Conservation (phyloP, 2,888 invertebrate species). For the Mystacides longicornis region DNA sequence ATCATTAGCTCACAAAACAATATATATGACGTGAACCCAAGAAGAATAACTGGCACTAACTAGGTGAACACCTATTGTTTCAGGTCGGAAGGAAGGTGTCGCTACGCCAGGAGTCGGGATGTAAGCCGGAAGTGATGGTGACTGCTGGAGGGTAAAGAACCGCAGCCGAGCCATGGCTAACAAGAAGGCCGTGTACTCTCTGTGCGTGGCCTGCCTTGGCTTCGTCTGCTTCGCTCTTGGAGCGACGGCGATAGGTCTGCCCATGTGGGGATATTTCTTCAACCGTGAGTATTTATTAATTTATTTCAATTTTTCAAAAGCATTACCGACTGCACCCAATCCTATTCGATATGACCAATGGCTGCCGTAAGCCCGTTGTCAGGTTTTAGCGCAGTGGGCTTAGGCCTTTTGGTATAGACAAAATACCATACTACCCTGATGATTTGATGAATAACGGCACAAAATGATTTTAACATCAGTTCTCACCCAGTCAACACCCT, state of each 20-base stretch:
- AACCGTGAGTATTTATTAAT: slow-evolving; percentile 51
- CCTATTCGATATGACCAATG: too few relatives aligned
- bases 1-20: too few relatives aligned
- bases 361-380: too few relatives aligned
- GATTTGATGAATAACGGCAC: too few relatives aligned
- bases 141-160: slow-evolving; percentile 34
- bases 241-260: slow-evolving; percentile 74
- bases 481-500: too few relatives aligned
- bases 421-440: too few relatives aligned
- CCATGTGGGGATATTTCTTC: slow-evolving; percentile 81
- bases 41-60: too few relatives aligned
- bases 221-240: slow-evolving; percentile 76
- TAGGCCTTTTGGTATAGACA: too few relatives aligned
- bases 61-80: not conserved
- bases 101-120: not conserved
- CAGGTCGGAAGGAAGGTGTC: not conserved
- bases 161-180: slow-evolving; percentile 48
- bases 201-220: slow-evolving; percentile 61
- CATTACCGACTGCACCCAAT: too few relatives aligned
- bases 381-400: too few relatives aligned
- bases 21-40: too few relatives aligned
- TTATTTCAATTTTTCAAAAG: not conserved
- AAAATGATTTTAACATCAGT: too few relatives aligned
- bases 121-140: slow-evolving; percentile 2
- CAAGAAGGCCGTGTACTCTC: slow-evolving; percentile 60